These are phyloP conservation scores for Leptinotarsa peninsularis DNA, from an alignment of 2,888 invertebrate genomes.

Conservation along the genomic window DNA sequence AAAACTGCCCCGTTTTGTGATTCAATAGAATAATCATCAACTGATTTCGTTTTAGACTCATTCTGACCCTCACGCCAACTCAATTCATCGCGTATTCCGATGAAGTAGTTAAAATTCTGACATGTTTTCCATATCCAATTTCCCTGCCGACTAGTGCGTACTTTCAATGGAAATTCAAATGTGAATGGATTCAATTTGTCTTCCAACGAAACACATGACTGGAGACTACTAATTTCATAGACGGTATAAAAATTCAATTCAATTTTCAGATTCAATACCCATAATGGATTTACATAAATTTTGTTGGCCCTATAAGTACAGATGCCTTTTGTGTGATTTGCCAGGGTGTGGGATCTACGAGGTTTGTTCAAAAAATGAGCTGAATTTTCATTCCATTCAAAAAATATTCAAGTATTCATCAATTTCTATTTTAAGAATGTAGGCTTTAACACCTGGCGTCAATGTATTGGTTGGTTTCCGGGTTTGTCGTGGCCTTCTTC, in stretches of 20 bases:
- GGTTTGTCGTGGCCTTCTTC: too few relatives aligned
- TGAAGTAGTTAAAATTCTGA: constrained; percentile 7
- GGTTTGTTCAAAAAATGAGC: too few relatives aligned
- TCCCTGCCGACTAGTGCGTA: constrained; percentile 16
- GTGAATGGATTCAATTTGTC: constrained; percentile 52
- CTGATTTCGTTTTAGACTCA: background rate
- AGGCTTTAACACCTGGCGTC: too few relatives aligned
- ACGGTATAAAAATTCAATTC: constrained; percentile 57
- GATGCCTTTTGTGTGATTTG: background rate
- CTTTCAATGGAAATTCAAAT: constrained; percentile 39
- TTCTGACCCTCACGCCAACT: background rate
- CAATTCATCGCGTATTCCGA: constrained; percentile 16
- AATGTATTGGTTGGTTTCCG: too few relatives aligned
- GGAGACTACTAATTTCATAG: constrained; percentile 54
- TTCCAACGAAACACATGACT: constrained; percentile 50
- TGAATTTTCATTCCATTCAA: too few relatives aligned
- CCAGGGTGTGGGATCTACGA: too few relatives aligned
- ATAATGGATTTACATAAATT: constrained; percentile 55
- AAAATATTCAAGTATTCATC: too few relatives aligned
- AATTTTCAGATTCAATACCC: constrained; percentile 57
- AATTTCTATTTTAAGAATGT: too few relatives aligned
- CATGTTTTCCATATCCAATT: constrained; percentile 31
- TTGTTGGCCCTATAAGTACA: constrained; percentile 15
- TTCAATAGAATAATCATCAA: background rate
- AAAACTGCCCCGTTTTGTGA: background rate